These are phyloP conservation scores for Chrysotoxum bicinctum DNA, from an alignment of 2,888 invertebrate genomes.

Conservation along the genomic window DNA sequence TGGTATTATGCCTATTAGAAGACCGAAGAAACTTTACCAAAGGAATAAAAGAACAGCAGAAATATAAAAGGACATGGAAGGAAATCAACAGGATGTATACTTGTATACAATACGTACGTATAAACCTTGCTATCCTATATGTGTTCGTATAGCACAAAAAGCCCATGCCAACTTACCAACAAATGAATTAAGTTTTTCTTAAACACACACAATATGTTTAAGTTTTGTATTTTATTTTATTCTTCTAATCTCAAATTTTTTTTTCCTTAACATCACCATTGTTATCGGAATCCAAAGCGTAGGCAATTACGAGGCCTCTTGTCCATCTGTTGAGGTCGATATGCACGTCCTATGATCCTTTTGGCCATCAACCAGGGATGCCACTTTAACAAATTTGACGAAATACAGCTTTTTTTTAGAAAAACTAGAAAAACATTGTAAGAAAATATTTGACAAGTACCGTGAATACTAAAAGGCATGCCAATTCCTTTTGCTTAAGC, in stretches of 20 bases:
- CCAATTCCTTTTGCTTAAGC: too few species aligned
- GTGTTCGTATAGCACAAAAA: neutral
- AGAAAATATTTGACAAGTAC: too few species aligned
- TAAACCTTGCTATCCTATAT: slow-evolving; percentile 1
- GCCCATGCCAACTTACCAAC: slow-evolving; percentile 18
- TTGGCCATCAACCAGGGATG: slow-evolving; percentile 6
- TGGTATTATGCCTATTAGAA: neutral
- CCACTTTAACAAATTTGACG: neutral
- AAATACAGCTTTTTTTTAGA: too few species aligned
- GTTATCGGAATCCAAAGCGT: slow-evolving; percentile 51
- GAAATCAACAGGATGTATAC: slow-evolving; percentile 56
- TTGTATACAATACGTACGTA: neutral
- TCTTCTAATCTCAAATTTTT: slow-evolving; percentile 40
- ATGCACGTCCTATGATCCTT: slow-evolving; percentile 35
- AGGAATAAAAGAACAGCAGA: slow-evolving; percentile 45
- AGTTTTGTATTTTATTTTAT: slow-evolving; percentile 25
- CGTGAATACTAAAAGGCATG: too few species aligned
- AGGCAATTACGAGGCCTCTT: slow-evolving; percentile 41
- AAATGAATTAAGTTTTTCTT: slow-evolving; percentile 22
- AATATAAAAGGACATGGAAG: slow-evolving; percentile 1
- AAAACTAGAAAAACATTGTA: too few species aligned
- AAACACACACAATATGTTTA: slow-evolving; percentile 27
- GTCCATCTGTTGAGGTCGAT: slow-evolving; percentile 41
- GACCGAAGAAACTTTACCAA: slow-evolving; percentile 28
- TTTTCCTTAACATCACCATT: slow-evolving; percentile 4